Base-by-base conservation (phyloP, 2,888 invertebrate genomes). In the Dicranocentrus wangi region DNA sequence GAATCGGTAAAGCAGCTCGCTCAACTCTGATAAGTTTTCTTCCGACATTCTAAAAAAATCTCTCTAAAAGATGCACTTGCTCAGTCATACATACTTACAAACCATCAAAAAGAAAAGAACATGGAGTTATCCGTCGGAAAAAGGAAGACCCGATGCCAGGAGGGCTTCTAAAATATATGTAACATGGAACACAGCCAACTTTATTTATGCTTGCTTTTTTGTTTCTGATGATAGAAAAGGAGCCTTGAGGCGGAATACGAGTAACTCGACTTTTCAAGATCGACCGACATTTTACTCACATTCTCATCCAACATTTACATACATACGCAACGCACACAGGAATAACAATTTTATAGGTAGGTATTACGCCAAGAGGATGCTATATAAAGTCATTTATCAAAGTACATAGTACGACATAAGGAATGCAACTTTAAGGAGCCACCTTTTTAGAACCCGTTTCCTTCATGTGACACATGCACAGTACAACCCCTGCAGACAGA, bases 91-190 rank as follows among this genome's bases (percentile, higher is more conserved):
- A n/a, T n/a, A n/a, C n/a, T n/a, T n/a, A n/a, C n/a, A n/a, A n/a
- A 55, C 23, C 23, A 55, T 21, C 55, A 55, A 19, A 61, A 10
- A 8, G 15, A 8, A 17, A 39, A 71, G 25, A 25, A 53, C 3
- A 32, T 0, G 15, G 28, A 42, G 15, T 27, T 61, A 39, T 19
- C 47, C 27, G 58, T 55, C 39, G 27, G 28, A 55, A 17, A 42
- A 21, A 13, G 23, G 55, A 65, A 65, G 55, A 65, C 65, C 75
- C 68, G 27, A 76, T 58, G 55, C 75, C 75, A 76, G 66, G 27
- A 66, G 55, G 42, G n/a, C 42, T 58, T 28, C 25, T 42, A 42
- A 76, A 68, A 68, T 58, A 76, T 47, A 72, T 23, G 17, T 27
- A 68, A 47, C 27, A 47, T 76, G 75, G 75, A 76, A 58, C 42